These are phyloP conservation scores for Danio tinwini DNA, from an alignment of 2,797 vertebrate species.

Conservation along the genomic window DNA sequence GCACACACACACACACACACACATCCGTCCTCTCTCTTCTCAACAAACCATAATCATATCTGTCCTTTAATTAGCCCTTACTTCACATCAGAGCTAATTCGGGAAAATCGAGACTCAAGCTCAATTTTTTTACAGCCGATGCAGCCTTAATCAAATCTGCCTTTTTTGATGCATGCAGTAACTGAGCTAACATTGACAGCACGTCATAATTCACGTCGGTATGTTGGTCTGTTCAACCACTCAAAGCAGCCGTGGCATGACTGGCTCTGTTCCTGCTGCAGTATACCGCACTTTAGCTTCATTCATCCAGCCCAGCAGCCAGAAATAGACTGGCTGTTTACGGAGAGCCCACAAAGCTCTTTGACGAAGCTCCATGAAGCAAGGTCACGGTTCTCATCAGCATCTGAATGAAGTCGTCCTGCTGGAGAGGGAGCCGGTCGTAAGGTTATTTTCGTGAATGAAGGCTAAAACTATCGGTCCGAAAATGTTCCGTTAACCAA, in stretches of 20 bases:
- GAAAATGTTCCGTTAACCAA: too few relatives aligned
- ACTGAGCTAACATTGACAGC: constrained; percentile 3
- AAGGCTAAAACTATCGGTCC: too few relatives aligned
- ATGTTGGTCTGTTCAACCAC: neutral
- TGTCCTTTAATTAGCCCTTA: constrained; percentile 54
- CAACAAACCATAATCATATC: constrained; percentile 48
- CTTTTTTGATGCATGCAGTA: constrained; percentile 18
- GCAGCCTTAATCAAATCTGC: neutral
- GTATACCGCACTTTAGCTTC: constrained; percentile 27
- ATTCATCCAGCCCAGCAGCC: constrained; percentile 39
- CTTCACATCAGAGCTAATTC: constrained; percentile 46
- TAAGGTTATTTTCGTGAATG: too few relatives aligned
- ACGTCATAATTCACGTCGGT: neutral
- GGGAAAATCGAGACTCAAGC: neutral
- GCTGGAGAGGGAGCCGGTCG: neutral
- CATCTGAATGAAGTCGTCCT: constrained; percentile 38
- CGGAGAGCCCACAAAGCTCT: constrained; percentile 50
- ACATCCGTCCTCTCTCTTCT: neutral
- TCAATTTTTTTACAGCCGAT: constrained; percentile 27
- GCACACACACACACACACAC: constrained; percentile 24
- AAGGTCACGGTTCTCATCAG: constrained; percentile 51
- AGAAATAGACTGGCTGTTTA: constrained; percentile 59
- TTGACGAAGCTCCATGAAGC: constrained; percentile 43
- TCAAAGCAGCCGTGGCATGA: neutral
- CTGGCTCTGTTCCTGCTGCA: neutral